phyloP scores from a whole-genome alignment of 2,888 invertebrate species.

The Philopedon plagiatum region DNA sequence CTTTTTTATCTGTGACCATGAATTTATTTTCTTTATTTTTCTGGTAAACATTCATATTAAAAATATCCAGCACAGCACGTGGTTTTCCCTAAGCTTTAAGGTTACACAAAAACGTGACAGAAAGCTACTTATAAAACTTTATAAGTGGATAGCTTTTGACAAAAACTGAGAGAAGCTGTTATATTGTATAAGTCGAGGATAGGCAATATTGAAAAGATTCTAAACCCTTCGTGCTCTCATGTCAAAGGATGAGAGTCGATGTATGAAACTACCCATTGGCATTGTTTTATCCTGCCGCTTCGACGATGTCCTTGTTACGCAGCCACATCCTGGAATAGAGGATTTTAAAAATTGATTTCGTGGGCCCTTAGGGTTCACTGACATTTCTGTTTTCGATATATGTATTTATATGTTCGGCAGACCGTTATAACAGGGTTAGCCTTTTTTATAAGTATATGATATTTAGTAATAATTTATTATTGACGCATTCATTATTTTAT shows the following conservation, averaged over 20 bases:
- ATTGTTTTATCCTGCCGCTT: conserved; percentile 35
- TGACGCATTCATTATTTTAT: too few relatives aligned
- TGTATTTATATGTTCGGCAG: too few relatives aligned
- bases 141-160: conserved; percentile 41
- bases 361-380: conserved; percentile 30
- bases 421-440: too few relatives aligned
- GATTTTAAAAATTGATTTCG: conserved; percentile 39
- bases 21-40: neutral
- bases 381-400: conserved; percentile 25
- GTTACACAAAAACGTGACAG: conserved; percentile 41
- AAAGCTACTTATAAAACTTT: conserved; percentile 41
- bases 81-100: conserved; percentile 22
- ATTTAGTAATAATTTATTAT: too few relatives aligned
- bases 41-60: neutral
- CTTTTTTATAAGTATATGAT: too few relatives aligned
- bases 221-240: conserved; percentile 39
- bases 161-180: conserved; percentile 44
- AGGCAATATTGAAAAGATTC: conserved; percentile 40
- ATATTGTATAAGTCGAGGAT: conserved; percentile 35
- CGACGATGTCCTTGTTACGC: conserved; percentile 39
- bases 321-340: conserved; percentile 29
- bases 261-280: conserved; percentile 35
- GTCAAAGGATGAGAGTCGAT: conserved; percentile 25
- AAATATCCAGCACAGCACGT: neutral
- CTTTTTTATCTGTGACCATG: too few relatives aligned